Conservation (phyloP, 2,113 vertebrate genomes). For the Platysternon megacephalum region DNA sequence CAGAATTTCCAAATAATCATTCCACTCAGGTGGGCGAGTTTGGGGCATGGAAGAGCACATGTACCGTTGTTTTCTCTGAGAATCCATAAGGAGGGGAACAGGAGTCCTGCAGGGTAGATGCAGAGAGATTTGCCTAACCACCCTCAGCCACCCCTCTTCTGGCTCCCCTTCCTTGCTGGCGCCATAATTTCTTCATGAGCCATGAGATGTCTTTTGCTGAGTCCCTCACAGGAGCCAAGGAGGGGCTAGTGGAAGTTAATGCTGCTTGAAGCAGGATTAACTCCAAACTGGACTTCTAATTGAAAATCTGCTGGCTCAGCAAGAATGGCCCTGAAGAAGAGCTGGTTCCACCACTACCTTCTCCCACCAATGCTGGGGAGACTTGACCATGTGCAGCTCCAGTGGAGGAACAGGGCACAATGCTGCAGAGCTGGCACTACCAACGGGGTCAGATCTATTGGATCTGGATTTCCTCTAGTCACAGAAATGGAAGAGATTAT, state of each 20-base stretch:
- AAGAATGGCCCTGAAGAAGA: neutral
- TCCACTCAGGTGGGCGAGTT: neutral
- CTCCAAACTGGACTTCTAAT: accelerated
- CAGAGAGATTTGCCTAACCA: neutral
- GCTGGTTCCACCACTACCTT: accelerated
- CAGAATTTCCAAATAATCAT: neutral
- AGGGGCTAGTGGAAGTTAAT: neutral
- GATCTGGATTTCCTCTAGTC: neutral
- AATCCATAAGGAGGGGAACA: neutral
- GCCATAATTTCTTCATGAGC: accelerated
- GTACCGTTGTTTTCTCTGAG: neutral
- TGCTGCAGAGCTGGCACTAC: neutral
- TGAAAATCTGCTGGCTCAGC: neutral
- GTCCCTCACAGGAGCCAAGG: neutral
- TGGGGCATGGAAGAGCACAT: accelerated
- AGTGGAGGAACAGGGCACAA: neutral
- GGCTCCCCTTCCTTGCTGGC: neutral
- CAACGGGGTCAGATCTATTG: neutral
- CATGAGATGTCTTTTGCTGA: neutral
- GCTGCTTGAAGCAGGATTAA: neutral
- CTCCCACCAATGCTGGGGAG: neutral
- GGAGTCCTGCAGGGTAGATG: neutral
- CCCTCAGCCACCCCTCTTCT: neutral
- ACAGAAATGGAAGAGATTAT: neutral
- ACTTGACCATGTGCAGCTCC: neutral